Conservation (phyloP, 2,797 vertebrate species). For the Sebastes goodei region DNA sequence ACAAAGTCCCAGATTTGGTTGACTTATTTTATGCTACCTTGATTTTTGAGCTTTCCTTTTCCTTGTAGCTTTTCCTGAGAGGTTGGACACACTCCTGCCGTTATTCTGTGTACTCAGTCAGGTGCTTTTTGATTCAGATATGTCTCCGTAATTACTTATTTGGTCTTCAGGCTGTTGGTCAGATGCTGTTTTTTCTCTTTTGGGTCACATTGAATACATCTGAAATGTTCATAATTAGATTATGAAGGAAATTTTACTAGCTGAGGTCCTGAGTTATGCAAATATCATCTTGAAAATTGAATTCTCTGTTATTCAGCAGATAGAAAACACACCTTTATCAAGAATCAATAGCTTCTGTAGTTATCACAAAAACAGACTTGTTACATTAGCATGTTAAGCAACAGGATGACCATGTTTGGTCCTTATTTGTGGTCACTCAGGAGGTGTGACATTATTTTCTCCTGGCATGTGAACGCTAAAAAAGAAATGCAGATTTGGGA, state of each 20-base stretch:
- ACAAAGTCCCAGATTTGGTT: not conserved
- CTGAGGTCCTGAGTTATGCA: not conserved
- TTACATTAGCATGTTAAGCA: not conserved
- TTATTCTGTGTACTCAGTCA: not conserved
- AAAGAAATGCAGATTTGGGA: not conserved
- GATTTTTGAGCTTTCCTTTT: not conserved
- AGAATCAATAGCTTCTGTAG: not conserved
- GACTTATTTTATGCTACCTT: not conserved
- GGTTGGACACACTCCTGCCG: not conserved
- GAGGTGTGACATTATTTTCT: not conserved
- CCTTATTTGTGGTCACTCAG: not conserved
- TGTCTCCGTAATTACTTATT: not conserved
- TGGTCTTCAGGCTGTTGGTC: not conserved
- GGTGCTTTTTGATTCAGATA: not conserved
- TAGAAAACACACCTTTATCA: not conserved
- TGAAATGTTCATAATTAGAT: not conserved
- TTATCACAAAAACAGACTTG: not conserved
- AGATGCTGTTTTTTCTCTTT: not conserved
- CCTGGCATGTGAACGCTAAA: not conserved
- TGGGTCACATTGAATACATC: not conserved
- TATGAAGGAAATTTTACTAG: not conserved
- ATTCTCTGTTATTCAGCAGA: not conserved
- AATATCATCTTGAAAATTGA: not conserved
- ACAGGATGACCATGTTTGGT: not conserved
- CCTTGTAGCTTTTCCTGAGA: not conserved